Percentiles rank a stretch among this genome's conserved stretches.
phyloP scores from a whole-genome alignment of 1,140 invertebrate genomes.

The Delia radicum region DNA sequence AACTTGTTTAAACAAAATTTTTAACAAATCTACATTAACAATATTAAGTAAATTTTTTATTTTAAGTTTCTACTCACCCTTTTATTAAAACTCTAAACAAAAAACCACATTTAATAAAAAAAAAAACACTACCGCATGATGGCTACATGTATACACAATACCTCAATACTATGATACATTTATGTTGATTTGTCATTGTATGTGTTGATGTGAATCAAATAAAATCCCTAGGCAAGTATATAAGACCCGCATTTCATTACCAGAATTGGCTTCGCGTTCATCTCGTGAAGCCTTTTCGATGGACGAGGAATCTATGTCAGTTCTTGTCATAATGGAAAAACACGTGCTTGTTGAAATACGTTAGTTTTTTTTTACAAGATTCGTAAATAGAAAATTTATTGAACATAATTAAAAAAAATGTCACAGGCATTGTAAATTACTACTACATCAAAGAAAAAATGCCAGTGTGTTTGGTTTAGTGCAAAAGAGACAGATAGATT shows the following conservation, averaged over 20 bases:
- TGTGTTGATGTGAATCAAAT: conserved; percentile 24
- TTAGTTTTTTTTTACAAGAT: not conserved
- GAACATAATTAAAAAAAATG: conserved; percentile 6
- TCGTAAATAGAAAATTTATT: not conserved
- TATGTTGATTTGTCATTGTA: not conserved
- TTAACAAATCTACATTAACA: no score
- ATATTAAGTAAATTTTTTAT: no score
- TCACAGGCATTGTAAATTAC: not conserved
- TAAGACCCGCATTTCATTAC: conserved; percentile 26
- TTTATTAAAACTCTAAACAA: no score
- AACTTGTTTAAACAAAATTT: no score
- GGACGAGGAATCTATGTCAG: not conserved
- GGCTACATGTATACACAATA: not conserved
- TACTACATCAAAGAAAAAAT: conserved; percentile 15
- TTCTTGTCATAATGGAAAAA: not conserved
- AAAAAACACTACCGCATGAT: not conserved
- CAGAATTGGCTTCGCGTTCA: conserved; percentile 29
- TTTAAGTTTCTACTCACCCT: no score
- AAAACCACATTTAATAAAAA: no score
- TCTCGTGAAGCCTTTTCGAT: conserved; percentile 23
- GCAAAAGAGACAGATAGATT: conserved; percentile 9
- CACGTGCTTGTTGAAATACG: conserved; percentile 22
- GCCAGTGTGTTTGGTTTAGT: conserved; percentile 1
- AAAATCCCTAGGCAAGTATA: conserved; percentile 29
- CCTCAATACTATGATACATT: not conserved